phyloP scores from a whole-genome alignment of 2,113 vertebrate species.

The Aramus guarauna region DNA sequence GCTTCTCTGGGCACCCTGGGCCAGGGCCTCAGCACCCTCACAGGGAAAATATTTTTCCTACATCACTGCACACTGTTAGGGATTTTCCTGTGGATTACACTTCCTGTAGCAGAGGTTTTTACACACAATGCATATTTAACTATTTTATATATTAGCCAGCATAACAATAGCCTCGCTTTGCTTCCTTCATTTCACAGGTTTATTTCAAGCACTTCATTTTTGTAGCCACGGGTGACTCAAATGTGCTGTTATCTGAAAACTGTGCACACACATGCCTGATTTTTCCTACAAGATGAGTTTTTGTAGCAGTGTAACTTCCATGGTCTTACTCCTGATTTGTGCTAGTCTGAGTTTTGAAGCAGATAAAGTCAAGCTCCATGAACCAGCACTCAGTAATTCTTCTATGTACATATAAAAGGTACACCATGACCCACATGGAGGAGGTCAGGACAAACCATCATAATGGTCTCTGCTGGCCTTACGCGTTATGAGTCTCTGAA shows the following conservation, averaged over 20 bases:
- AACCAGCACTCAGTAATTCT: not conserved
- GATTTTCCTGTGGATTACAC: not conserved
- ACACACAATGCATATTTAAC: not conserved
- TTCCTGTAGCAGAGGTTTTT: not conserved
- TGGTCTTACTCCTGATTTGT: not conserved
- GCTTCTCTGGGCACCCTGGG: too few relatives aligned
- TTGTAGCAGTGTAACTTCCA: not conserved
- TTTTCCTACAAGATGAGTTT: not conserved
- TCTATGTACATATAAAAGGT: not conserved
- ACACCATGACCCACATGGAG: not conserved
- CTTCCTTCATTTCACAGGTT: not conserved
- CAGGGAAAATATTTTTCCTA: too few relatives aligned
- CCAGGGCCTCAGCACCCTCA: too few relatives aligned
- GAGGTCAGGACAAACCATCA: not conserved
- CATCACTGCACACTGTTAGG: accelerated
- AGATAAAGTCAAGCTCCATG: not conserved
- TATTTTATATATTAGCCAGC: not conserved
- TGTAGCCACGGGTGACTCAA: not conserved
- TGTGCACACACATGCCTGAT: accelerated
- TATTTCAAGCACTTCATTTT: not conserved
- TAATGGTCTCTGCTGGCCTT: not conserved
- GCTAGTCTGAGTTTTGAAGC: not conserved
- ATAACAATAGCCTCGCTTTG: not conserved
- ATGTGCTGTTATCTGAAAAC: not conserved
- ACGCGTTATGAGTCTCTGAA: not conserved